A percentile compares a stretch with the other conserved stretches of the same genome.
Evolutionary conservation across 30 jellyfish, hydroid and myxozoan species (phyloP).

Genomic region (Sanderia malayensis): DNA sequence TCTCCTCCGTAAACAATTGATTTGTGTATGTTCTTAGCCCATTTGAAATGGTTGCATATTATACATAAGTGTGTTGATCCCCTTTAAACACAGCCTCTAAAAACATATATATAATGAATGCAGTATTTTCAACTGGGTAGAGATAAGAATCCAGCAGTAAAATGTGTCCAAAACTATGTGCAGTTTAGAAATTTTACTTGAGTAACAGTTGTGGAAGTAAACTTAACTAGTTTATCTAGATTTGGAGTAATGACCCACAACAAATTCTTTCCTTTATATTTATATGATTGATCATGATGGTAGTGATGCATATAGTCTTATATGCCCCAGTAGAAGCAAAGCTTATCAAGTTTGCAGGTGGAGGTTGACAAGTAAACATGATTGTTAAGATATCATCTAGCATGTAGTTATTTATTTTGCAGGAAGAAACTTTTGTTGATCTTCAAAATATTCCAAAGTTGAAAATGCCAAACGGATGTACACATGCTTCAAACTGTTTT

Average conservation of each 20-base stretch:
- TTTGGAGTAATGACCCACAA: not conserved
- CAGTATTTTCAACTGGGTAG: not conserved
- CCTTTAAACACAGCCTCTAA: not conserved
- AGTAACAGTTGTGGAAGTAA: not conserved
- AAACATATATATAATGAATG: not conserved
- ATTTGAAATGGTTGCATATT: not conserved
- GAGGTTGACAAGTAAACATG: no score
- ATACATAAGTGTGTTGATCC: not conserved
- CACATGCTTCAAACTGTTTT: constrained; percentile 25
- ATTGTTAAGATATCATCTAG: not conserved
- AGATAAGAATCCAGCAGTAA: not conserved
- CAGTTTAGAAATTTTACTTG: not conserved
- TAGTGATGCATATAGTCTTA: no score
- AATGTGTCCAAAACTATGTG: not conserved
- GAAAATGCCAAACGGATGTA: constrained; percentile 16
- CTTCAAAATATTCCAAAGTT: constrained; percentile 24
- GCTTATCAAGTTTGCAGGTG: no score
- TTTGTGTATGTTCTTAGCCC: not conserved
- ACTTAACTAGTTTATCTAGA: no score
- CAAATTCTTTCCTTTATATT: not conserved
- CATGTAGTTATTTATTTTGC: not conserved
- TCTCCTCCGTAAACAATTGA: not conserved
- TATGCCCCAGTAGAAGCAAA: no score
- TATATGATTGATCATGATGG: no score
- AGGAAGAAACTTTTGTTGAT: constrained; percentile 39